Percentiles rank a stretch among this genome's conserved stretches.
phyloP scores from a whole-genome alignment of 2,113 vertebrate species.

The Sigmodon hispidus region DNA sequence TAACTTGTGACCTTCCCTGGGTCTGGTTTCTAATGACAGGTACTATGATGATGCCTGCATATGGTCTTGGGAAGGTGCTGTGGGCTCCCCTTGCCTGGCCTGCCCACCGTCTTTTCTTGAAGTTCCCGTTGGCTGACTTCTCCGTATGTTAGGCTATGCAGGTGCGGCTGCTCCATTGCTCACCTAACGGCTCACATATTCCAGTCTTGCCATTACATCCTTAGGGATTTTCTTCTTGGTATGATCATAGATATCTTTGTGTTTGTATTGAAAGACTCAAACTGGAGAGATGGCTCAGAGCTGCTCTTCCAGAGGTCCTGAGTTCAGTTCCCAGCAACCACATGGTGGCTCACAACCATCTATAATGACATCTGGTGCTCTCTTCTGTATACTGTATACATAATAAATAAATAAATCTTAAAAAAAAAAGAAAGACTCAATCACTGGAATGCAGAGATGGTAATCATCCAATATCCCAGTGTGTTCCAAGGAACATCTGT shows the following conservation, averaged over 20 bases:
- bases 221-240: too few relatives aligned
- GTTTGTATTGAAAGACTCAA: neutral
- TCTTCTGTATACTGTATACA: too few relatives aligned
- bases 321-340: too few relatives aligned
- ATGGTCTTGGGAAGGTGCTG: neutral
- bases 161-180: neutral
- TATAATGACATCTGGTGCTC: too few relatives aligned
- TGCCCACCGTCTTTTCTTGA: neutral
- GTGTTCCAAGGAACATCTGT: neutral
- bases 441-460: neutral
- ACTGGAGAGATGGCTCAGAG: too few relatives aligned
- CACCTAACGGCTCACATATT: neutral
- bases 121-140: too few relatives aligned
- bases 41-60: neutral
- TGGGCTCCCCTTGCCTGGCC: fast-evolving
- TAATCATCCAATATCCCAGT: neutral
- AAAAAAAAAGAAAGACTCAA: neutral
- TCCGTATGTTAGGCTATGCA: neutral
- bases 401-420: too few relatives aligned
- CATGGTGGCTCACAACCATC: too few relatives aligned
- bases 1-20: neutral
- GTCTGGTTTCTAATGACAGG: neutral
- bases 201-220: neutral
- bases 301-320: too few relatives aligned
- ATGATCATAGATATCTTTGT: neutral